Evolutionary conservation across 2,888 invertebrate species (phyloP).

Genomic region (Hydraecia micacea): DNA sequence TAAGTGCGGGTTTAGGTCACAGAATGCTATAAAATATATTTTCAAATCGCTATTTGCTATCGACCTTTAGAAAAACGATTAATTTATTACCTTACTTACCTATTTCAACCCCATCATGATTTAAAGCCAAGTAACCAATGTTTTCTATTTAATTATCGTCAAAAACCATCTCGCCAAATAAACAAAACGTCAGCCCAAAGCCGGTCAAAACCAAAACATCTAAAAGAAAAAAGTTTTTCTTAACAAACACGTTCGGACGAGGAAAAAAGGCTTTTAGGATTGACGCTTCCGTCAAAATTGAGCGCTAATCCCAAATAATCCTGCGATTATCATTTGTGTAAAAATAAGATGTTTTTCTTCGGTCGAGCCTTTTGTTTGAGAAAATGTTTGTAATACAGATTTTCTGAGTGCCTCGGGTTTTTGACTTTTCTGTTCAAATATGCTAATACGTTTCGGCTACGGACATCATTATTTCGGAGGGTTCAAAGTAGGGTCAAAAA

Average conservation of each 20-base stretch:
- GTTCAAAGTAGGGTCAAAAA: conserved; percentile 22
- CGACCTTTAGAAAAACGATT: background rate
- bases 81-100: background rate
- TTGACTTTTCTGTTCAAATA: conserved; percentile 42
- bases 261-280: conserved; percentile 55
- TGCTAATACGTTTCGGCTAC: conserved; percentile 45
- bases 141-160: conserved; percentile 4
- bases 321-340: conserved; percentile 62
- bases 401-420: conserved; percentile 32
- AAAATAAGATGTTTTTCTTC: conserved; percentile 56
- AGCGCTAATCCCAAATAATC: conserved; percentile 65
- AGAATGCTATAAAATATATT: background rate
- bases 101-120: background rate
- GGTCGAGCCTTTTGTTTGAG: conserved; percentile 37
- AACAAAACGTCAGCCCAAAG: conserved; percentile 26
- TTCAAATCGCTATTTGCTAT: background rate
- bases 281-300: conserved; percentile 66
- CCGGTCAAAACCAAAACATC: conserved; percentile 33
- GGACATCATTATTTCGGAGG: conserved; percentile 35
- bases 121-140: background rate
- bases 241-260: conserved; percentile 46
- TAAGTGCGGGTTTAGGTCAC: too few species aligned
- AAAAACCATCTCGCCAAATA: conserved; percentile 19
- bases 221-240: conserved; percentile 47
- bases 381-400: conserved; percentile 42